Percentiles rank a stretch among this genome's conserved stretches.
phyloP scores from a whole-genome alignment of 2,888 invertebrate species.

The Taphrorychus bicolor region DNA sequence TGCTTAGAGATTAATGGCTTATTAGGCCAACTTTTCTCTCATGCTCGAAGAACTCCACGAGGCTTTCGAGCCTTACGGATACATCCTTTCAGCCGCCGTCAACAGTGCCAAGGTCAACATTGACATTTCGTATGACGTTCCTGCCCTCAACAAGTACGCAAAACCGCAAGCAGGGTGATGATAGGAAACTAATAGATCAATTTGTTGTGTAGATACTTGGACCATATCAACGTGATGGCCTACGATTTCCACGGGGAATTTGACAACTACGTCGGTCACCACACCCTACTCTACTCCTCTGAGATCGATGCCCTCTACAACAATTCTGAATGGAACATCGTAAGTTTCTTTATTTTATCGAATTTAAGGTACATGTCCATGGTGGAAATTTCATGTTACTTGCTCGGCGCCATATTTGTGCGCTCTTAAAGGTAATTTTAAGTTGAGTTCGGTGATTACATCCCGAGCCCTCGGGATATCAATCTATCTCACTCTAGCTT shows the following conservation, averaged over 20 bases:
- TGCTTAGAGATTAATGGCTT: too few relatives aligned
- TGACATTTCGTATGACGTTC: slow-evolving; percentile 49
- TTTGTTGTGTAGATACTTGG: slow-evolving; percentile 44
- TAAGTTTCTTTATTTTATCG: slow-evolving; percentile 19
- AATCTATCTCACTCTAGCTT: too few relatives aligned
- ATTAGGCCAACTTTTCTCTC: slow-evolving; percentile 48
- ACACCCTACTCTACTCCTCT: slow-evolving; percentile 68
- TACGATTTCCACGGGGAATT: slow-evolving; percentile 73
- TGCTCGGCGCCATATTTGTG: too few relatives aligned
- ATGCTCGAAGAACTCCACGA: slow-evolving; percentile 48
- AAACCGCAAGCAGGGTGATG: neutral
- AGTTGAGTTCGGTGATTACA: too few relatives aligned
- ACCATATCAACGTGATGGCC: slow-evolving; percentile 58
- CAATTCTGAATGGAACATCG: slow-evolving; percentile 39
- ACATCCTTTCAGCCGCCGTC: slow-evolving; percentile 50
- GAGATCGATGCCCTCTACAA: slow-evolving; percentile 54
- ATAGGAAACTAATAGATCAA: too few relatives aligned
- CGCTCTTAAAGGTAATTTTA: too few relatives aligned
- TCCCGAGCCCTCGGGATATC: too few relatives aligned
- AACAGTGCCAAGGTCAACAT: slow-evolving; percentile 47
- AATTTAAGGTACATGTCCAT: too few relatives aligned
- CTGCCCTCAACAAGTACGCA: slow-evolving; percentile 46
- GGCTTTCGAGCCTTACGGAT: slow-evolving; percentile 45
- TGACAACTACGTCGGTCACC: slow-evolving; percentile 69
- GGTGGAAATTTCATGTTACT: too few relatives aligned